phyloP scores from a whole-genome alignment of 1,140 invertebrate species.

The Leptonema lineaticorne region DNA sequence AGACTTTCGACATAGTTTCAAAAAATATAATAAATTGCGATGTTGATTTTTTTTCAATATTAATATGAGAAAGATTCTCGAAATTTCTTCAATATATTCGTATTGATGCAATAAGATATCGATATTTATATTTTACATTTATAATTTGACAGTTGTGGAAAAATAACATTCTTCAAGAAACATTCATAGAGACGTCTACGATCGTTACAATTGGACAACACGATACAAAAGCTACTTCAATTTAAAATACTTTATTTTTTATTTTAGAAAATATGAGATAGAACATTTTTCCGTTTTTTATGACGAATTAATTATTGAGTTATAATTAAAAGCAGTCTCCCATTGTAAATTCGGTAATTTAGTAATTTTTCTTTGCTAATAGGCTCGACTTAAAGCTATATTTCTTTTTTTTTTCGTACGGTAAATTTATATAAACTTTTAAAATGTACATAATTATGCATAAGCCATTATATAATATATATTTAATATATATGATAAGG shows the following conservation, averaged over 20 bases:
- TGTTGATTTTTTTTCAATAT: no score
- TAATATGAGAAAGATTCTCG: no score
- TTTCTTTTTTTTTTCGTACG: neutral
- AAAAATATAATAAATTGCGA: no score
- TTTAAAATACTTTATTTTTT: conserved; percentile 32
- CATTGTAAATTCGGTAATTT: conserved; percentile 41
- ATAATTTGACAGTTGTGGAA: neutral
- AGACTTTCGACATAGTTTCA: no score
- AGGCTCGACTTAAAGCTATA: conserved; percentile 31
- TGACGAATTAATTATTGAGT: conserved; percentile 28
- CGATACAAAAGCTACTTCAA: conserved; percentile 39
- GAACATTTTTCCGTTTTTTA: no score
- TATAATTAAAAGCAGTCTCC: conserved; percentile 43
- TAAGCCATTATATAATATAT: neutral
- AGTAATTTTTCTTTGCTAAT: conserved; percentile 31
- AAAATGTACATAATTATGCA: conserved; percentile 7
- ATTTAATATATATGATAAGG: conserved; percentile 12
- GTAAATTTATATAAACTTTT: conserved; percentile 17
- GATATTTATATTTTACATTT: no score
- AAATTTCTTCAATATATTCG: no score
- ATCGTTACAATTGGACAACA: conserved; percentile 29
- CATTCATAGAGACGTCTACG: neutral
- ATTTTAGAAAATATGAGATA: conserved; percentile 34
- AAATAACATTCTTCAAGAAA: conserved; percentile 1
- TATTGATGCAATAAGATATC: no score